Base-by-base conservation (phyloP, 2,888 invertebrate genomes). In the Malthinus flaveolus region DNA sequence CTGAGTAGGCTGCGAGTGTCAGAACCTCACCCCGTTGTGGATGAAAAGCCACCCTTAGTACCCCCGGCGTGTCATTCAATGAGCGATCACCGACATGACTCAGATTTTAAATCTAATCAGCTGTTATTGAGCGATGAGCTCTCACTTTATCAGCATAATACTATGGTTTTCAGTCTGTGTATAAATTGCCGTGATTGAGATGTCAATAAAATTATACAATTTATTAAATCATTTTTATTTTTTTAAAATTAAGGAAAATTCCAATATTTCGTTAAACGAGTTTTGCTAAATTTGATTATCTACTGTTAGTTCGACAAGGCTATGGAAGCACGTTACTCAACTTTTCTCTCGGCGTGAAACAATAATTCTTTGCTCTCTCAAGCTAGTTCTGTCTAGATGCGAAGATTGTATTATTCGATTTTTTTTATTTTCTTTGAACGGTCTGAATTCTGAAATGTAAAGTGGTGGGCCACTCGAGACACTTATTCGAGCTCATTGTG, bases 41-140 rank as follows among this genome's bases (percentile, higher is more conserved):
- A 32, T 31, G 35, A 32, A 15, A 32, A 31, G 42, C 57, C 35
- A 53, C 56, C 59, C 32, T 46, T 49, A n/a, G 42, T 51, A 47
- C 55, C 52, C 58, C 50, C 54, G 32, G 53, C 55, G 59, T 59
- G 67, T 67, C 67, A 67, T 56, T 56, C 59, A 59, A 56, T 67
- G 67, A 67, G 63, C 63, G 67, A 67, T 67, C 67, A 66, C 66
- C 63, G 61, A 66, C 68, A 68, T 68, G 68, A 68, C 62, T 68
- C 68, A 67, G 68, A 68, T 68, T 68, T 68, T 66, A 68, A 68
- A 68, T 67, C 65, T 66, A 68, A 68, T 68, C 68, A 68, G 66
- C 67, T 68, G 68, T 66, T 68, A 68, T 68, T 68, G 68, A 68
- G 56, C 65, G 64, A 67, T 66, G 65, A 63, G 63, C 56, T 60